Evolutionary conservation across 1,140 invertebrate species (phyloP).

Genomic region (Drosophila varians): DNA sequence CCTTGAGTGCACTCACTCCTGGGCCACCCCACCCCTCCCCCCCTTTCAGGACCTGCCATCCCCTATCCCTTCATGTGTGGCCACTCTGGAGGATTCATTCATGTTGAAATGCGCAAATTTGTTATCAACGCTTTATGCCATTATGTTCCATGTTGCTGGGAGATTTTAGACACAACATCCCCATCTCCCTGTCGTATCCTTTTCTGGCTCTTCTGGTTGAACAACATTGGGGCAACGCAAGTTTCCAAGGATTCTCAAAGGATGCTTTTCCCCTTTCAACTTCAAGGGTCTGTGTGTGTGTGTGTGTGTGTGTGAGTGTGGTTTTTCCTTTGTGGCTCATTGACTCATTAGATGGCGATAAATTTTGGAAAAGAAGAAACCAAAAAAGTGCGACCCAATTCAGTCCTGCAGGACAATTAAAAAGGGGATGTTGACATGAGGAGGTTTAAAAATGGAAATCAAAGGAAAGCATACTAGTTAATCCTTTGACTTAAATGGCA

Average conservation of each 20-base stretch:
- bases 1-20: conserved; percentile 36
- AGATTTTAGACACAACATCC: conserved; percentile 18
- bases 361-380: conserved; percentile 40
- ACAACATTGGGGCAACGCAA: conserved; percentile 59
- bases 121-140: conserved; percentile 83
- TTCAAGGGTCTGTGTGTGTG: conserved; percentile 1
- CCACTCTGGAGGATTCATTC: conserved; percentile 78
- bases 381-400: conserved; percentile 47
- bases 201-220: conserved; percentile 13
- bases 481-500: no score
- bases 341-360: conserved; percentile 73
- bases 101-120: conserved; percentile 83
- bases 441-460: no score
- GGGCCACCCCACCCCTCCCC: background rate
- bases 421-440: background rate
- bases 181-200: conserved; percentile 2
- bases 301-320: no score
- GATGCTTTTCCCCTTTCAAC: conserved; percentile 6
- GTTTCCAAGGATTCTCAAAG: conserved; percentile 39
- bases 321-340: conserved; percentile 51
- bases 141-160: conserved; percentile 69
- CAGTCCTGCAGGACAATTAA: background rate
- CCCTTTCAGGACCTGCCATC: background rate
- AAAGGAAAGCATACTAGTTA: no score
- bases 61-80: conserved; percentile 1